A percentile compares a stretch with the other conserved stretches of the same genome.
These are phyloP conservation scores for Halcyon smyrnensis DNA, from an alignment of 2,797 vertebrate genomes.

Conservation along the genomic window DNA sequence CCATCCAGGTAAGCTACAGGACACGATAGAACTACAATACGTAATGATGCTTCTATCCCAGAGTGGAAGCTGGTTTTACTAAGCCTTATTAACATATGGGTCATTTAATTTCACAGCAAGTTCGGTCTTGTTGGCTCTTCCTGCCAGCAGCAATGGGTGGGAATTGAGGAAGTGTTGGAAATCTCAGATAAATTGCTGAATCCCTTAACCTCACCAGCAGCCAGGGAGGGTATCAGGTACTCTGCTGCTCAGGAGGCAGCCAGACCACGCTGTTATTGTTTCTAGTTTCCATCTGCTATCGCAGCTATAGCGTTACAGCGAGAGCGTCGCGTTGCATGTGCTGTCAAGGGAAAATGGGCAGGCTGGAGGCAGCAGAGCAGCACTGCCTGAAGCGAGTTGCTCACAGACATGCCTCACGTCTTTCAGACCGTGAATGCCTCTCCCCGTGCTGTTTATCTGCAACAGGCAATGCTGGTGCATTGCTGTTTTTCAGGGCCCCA, in stretches of 20 bases:
- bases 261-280: background rate
- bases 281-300: background rate
- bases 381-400: background rate
- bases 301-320: background rate
- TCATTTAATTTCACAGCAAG: background rate
- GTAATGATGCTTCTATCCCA: background rate
- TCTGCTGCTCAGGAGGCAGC: background rate
- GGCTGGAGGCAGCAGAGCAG: background rate
- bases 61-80: background rate
- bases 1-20: background rate
- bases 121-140: background rate
- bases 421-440: background rate
- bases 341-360: background rate
- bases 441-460: background rate
- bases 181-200: background rate
- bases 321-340: fast-evolving
- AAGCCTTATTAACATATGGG: background rate
- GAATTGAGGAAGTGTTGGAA: background rate
- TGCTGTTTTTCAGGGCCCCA: background rate
- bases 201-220: background rate
- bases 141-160: background rate
- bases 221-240: background rate
- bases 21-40: background rate
- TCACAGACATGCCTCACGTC: fast-evolving
- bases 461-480: background rate